phyloP scores from a whole-genome alignment of 2,797 vertebrate genomes.

The Adelosebastes latens region DNA sequence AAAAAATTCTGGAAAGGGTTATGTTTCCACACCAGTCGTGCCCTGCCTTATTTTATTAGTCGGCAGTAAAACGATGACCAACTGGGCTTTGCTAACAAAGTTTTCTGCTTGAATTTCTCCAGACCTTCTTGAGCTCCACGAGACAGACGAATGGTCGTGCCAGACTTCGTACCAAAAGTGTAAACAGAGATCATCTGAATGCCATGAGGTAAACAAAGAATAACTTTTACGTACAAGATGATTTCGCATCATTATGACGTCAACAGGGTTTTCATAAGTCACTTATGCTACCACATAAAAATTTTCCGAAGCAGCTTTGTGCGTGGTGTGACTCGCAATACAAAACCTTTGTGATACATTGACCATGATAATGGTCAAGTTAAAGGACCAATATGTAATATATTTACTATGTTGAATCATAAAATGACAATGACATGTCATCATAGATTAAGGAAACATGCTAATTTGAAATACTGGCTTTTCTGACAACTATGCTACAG shows the following conservation, averaged over 20 bases:
- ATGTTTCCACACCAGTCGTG: neutral
- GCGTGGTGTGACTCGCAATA: neutral
- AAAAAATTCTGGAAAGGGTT: neutral
- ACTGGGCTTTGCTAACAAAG: neutral
- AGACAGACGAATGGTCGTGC: neutral
- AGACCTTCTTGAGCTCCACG: neutral
- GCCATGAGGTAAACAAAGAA: neutral
- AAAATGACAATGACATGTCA: too few relatives aligned
- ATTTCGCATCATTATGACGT: neutral
- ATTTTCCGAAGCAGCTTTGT: neutral
- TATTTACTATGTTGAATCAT: too few relatives aligned
- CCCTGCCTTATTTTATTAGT: neutral
- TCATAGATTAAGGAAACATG: too few relatives aligned
- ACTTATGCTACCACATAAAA: neutral
- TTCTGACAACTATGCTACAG: too few relatives aligned
- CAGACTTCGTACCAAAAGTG: neutral
- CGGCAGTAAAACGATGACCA: neutral
- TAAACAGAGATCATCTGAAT: neutral
- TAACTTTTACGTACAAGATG: too few relatives aligned
- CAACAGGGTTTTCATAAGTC: neutral
- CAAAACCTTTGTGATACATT: neutral
- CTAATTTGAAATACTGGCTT: too few relatives aligned
- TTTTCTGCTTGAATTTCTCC: slow-evolving; percentile 1
- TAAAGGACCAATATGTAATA: neutral
- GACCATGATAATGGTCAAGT: neutral